Evolutionary conservation across 2,888 invertebrate genomes (phyloP).

Genomic region (Dasysyrphus tricinctus): DNA sequence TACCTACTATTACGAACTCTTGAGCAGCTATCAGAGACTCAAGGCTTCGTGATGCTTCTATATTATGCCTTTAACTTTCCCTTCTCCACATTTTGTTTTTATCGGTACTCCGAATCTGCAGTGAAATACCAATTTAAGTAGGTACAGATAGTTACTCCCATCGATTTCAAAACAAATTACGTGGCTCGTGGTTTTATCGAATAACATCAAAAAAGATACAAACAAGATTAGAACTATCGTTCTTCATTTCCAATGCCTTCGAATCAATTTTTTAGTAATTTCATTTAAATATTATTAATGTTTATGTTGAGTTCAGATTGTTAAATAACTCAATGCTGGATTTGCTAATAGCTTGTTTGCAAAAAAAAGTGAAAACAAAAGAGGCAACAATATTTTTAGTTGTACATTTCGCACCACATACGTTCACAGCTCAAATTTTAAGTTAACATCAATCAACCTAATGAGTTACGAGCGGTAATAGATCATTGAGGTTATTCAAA

Average conservation of each 20-base stretch:
- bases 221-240: background rate
- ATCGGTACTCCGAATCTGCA: too few relatives aligned
- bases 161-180: too few relatives aligned
- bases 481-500: slow-evolving; percentile 58
- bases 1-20: too few relatives aligned
- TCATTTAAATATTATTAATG: slow-evolving; percentile 14
- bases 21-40: too few relatives aligned
- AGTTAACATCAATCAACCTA: slow-evolving; percentile 55
- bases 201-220: background rate
- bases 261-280: slow-evolving; percentile 8
- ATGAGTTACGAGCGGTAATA: slow-evolving; percentile 48
- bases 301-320: slow-evolving; percentile 1
- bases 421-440: slow-evolving; percentile 32
- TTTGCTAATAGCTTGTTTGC: slow-evolving; percentile 13
- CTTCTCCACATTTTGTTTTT: too few relatives aligned
- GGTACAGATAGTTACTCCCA: too few relatives aligned
- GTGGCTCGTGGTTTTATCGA: background rate
- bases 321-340: slow-evolving; percentile 2
- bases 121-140: too few relatives aligned
- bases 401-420: slow-evolving; percentile 37
- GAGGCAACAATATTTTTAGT: slow-evolving; percentile 12
- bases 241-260: background rate
- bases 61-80: too few relatives aligned
- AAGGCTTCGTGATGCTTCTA: too few relatives aligned
- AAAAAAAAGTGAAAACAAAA: background rate